These are phyloP conservation scores for Drosophila setosimentum DNA, from an alignment of 2,888 invertebrate genomes.

Conservation along the genomic window DNA sequence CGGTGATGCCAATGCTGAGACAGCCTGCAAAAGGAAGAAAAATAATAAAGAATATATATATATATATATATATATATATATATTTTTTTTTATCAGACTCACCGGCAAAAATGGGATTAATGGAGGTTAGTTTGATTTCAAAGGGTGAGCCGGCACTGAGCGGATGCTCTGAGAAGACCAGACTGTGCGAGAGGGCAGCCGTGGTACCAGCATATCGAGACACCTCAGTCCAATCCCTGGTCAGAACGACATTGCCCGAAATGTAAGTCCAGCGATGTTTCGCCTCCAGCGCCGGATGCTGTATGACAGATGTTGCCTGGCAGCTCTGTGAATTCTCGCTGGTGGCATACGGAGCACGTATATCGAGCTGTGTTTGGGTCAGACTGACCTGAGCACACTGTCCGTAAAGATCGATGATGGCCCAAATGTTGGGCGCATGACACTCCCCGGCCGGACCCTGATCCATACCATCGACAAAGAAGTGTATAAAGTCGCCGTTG, in stretches of 20 bases:
- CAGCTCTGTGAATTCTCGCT: slow-evolving; percentile 87
- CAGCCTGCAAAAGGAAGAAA: slow-evolving; percentile 86
- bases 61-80: neutral
- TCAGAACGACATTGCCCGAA: slow-evolving; percentile 83
- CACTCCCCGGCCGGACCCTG: slow-evolving; percentile 94
- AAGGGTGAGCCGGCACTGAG: slow-evolving; percentile 84
- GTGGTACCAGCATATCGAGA: slow-evolving; percentile 82
- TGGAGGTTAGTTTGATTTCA: slow-evolving; percentile 84
- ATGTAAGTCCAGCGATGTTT: slow-evolving; percentile 85
- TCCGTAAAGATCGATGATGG: slow-evolving; percentile 97
- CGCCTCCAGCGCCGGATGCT: slow-evolving; percentile 86
- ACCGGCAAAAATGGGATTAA: slow-evolving; percentile 85
- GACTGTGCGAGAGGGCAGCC: slow-evolving; percentile 83
- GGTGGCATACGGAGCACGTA: slow-evolving; percentile 85
- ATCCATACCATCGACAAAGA: slow-evolving; percentile 94
- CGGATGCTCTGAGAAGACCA: slow-evolving; percentile 85
- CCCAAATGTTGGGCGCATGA: slow-evolving; percentile 92
- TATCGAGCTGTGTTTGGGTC: slow-evolving; percentile 79
- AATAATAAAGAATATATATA: neutral
- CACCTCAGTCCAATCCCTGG: slow-evolving; percentile 85
- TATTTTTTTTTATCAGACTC: slow-evolving; percentile 16
- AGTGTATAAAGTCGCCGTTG: slow-evolving; percentile 93
- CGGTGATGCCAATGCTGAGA: slow-evolving; percentile 92
- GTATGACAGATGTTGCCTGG: slow-evolving; percentile 87
- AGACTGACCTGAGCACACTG: slow-evolving; percentile 95